Base-by-base conservation (phyloP, 2,888 invertebrate genomes). In the Trichopoda pennipes region DNA sequence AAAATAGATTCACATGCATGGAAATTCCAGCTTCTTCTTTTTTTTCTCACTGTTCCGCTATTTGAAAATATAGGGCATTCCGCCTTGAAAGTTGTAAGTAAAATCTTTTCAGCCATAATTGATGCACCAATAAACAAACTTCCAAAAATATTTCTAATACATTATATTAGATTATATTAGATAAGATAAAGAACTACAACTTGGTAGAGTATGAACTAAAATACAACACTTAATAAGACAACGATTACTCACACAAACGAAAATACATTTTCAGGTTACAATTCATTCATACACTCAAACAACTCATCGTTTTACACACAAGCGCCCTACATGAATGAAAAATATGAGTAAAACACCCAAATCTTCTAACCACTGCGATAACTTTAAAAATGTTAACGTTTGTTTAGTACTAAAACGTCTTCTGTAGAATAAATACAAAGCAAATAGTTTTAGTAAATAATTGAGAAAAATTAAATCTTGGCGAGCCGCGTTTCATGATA, bases 321-420 rank as follows among this genome's bases (percentile, higher is more conserved):
- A 32, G 32, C 63, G 14, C n/a, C 12, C 38, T 12, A 38, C 38
- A 38, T 38, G 38, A 38, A 38, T 12, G 12, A 38, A 38, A 10
- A 38, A 49, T 19, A 3, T 19, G 17, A 35, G 51, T 38, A 47
- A 55, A 58, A 61, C 70, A 56, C 35, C 7, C 49, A 53, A 44
- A 53, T 75, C 53, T 76, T 79, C 61, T 75, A 79, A 68, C 75
- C 72, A 68, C 82, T 63, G 76, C 28, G 79, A 56, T 51, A 68
- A 72, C 61, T 76, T 75, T 75, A 63, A 72, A 61, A 72, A 63
- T 79, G 51, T 63, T 82, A 82, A 79, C 82, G 68, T 75, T 79
- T 79, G 82, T 79, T 82, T 82, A 82, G 82, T 82, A 79, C 70
- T 58, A 72, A 76, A 79, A 51, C 79, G 75, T 82, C 79, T 82